These are phyloP conservation scores for Ormyrus labotus DNA, from an alignment of 2,888 invertebrate species.

Conservation along the genomic window DNA sequence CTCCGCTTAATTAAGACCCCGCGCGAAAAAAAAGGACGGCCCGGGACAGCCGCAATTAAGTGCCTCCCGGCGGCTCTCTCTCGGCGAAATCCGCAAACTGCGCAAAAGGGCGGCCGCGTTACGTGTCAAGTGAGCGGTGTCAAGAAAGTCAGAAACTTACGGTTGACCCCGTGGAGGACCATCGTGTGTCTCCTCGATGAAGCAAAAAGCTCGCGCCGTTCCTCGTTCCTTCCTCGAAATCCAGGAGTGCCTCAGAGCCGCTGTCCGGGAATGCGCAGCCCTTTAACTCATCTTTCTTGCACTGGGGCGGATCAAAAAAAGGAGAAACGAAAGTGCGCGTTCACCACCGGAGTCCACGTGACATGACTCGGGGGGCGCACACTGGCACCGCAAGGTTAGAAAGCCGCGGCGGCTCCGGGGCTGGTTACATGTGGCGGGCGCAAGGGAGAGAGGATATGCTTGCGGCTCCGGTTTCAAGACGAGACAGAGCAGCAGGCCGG, in stretches of 20 bases:
- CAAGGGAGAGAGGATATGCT: not conserved
- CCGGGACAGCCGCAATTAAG: not conserved
- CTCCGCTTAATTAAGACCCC: slow-evolving; percentile 36
- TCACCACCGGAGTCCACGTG: slow-evolving; percentile 40
- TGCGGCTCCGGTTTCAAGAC: too few species aligned
- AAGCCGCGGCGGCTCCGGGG: not conserved
- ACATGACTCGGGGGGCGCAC: slow-evolving; percentile 16
- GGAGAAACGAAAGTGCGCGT: not conserved
- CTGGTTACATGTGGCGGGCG: not conserved
- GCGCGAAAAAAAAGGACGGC: slow-evolving; percentile 1
- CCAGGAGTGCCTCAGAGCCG: not conserved
- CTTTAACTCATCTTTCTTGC: slow-evolving; percentile 33
- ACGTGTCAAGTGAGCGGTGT: not conserved
- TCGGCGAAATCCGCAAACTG: not conserved
- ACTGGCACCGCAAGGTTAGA: not conserved
- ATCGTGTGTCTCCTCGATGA: slow-evolving; percentile 64
- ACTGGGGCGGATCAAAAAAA: not conserved
- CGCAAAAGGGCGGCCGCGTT: not conserved
- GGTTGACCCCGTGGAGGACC: slow-evolving; percentile 74
- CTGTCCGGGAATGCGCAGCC: not conserved
- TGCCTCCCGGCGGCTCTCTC: too few species aligned
- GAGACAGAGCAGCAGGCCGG: too few species aligned
- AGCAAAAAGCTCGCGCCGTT: not conserved
- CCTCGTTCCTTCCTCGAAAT: not conserved
- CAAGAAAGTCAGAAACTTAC: slow-evolving; percentile 66